Percentiles rank a stretch among this genome's conserved stretches.
Conservation (phyloP, 2,113 vertebrate genomes). For the Charadrius vociferus region DNA sequence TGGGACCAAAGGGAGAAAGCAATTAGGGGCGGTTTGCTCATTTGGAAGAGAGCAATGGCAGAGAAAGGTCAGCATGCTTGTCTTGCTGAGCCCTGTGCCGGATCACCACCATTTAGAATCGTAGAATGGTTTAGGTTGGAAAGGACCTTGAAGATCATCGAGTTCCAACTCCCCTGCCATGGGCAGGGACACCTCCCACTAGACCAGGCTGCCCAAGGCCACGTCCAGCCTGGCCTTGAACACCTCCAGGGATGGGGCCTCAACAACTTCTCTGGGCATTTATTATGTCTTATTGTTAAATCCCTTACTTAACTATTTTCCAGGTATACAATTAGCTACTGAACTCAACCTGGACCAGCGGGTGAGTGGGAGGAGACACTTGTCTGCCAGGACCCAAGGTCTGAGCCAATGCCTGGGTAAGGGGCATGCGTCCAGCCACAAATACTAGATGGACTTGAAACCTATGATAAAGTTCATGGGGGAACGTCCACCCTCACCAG, state of each 20-base stretch:
- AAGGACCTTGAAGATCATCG: no score
- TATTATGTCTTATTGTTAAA: background rate
- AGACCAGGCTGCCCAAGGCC: no score
- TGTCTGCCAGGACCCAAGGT: background rate
- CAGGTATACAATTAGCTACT: background rate
- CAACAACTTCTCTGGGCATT: no score
- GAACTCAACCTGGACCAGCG: background rate
- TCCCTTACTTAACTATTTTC: background rate
- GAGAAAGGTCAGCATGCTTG: background rate
- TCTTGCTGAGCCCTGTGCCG: background rate
- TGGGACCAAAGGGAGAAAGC: background rate
- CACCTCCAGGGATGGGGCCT: no score
- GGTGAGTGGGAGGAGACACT: background rate
- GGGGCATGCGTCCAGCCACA: background rate
- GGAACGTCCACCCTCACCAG: background rate
- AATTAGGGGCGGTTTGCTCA: background rate
- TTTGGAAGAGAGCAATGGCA: background rate
- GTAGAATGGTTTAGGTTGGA: no score
- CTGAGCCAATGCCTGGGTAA: background rate
- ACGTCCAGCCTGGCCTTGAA: no score
- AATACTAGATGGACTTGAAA: background rate
- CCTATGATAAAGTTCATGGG: accelerated
- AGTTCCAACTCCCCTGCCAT: no score
- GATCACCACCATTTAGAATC: background rate
- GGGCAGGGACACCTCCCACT: no score